Evolutionary conservation across 2,888 invertebrate species (phyloP).

Genomic region (Chymomyza procnemis): DNA sequence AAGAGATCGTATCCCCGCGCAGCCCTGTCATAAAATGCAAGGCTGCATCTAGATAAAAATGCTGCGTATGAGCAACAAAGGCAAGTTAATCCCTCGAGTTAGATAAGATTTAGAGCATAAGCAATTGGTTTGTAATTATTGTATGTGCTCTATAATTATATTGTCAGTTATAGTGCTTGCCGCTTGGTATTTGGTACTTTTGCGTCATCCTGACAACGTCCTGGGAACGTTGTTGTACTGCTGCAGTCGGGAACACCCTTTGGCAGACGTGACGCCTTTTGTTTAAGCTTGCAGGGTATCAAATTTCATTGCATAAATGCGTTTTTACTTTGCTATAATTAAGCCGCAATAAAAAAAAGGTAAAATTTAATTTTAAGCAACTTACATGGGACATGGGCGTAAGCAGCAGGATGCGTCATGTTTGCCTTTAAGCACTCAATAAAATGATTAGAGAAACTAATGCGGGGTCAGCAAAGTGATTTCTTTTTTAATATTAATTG

Average conservation of each 20-base stretch:
- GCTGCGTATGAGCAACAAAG: constrained; percentile 27
- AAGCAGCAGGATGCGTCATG: neutral
- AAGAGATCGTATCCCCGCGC: neutral
- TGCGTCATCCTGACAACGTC: constrained; percentile 50
- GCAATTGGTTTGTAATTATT: constrained; percentile 74
- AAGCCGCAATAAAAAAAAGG: constrained; percentile 49
- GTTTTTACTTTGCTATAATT: constrained; percentile 53
- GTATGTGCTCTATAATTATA: constrained; percentile 62
- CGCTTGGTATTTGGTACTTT: constrained; percentile 28
- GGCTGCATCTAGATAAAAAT: constrained; percentile 17
- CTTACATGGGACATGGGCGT: neutral
- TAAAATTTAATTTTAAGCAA: neutral
- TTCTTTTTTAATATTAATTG: no score
- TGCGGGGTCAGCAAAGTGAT: neutral
- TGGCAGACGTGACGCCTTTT: constrained; percentile 41
- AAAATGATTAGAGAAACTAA: neutral
- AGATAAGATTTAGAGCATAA: constrained; percentile 53
- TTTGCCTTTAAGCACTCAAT: no score
- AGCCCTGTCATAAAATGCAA: neutral
- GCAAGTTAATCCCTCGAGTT: constrained; percentile 67
- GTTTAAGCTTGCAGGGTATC: constrained; percentile 64
- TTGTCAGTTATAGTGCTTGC: constrained; percentile 38
- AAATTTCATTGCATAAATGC: constrained; percentile 59
- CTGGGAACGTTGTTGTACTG: constrained; percentile 56
- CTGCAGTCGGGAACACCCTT: constrained; percentile 35